phyloP scores from a whole-genome alignment of 1,140 invertebrate genomes.

The Tetramorium simillimum region DNA sequence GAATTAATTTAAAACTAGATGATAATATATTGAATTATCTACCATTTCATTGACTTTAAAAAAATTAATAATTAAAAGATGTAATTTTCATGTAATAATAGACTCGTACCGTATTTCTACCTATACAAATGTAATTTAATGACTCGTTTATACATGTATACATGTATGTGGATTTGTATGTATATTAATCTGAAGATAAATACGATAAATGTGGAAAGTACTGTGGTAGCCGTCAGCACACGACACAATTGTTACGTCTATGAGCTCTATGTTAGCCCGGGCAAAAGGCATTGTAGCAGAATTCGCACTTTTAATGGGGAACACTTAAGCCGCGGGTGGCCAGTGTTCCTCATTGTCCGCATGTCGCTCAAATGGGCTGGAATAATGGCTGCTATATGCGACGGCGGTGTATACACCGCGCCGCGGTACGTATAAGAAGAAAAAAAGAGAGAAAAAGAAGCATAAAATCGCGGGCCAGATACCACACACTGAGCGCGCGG shows the following conservation, averaged over 20 bases:
- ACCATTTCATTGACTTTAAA: not conserved
- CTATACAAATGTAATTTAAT: constrained; percentile 25
- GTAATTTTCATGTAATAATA: constrained; percentile 43
- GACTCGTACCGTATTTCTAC: not conserved
- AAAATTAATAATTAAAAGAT: constrained; percentile 8
- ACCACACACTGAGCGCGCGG: constrained; percentile 68
- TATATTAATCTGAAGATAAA: constrained; percentile 17
- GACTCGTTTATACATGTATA: not conserved
- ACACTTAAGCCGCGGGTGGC: constrained; percentile 70
- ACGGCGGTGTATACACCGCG: constrained; percentile 57
- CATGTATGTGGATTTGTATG: not conserved
- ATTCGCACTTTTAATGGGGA: constrained; percentile 67
- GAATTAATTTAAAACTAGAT: not conserved
- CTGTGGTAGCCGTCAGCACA: not conserved
- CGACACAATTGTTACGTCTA: constrained; percentile 63
- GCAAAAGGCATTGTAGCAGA: constrained; percentile 43
- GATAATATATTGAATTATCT: not conserved
- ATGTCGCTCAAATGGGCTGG: constrained; percentile 70
- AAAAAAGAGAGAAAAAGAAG: constrained; percentile 42
- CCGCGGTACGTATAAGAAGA: constrained; percentile 51
- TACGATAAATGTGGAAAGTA: constrained; percentile 14
- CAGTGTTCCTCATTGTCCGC: constrained; percentile 71
- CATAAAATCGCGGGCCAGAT: constrained; percentile 68
- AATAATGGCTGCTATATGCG: constrained; percentile 69
- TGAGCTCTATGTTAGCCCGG: constrained; percentile 47